These are phyloP conservation scores for Leuciscus waleckii DNA, from an alignment of 2,797 vertebrate species.

Conservation along the genomic window DNA sequence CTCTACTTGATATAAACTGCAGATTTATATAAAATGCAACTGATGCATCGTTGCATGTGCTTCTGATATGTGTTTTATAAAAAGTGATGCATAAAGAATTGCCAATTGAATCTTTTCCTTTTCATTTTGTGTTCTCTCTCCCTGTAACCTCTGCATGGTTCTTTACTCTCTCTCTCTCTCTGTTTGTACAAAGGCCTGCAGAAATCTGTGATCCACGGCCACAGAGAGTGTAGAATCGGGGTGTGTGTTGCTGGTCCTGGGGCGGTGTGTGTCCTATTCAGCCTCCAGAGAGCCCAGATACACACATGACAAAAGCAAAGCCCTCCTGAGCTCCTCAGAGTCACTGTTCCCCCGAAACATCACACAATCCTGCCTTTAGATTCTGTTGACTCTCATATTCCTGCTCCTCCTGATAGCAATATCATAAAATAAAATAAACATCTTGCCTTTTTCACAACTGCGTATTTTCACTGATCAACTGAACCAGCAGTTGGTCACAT, in stretches of 20 bases:
- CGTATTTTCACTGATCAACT: too few species aligned
- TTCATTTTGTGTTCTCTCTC: neutral
- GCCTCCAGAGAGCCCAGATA: slow-evolving; percentile 26
- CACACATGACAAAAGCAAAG: slow-evolving; percentile 29
- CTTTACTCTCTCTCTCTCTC: slow-evolving; percentile 17
- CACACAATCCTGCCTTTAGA: neutral
- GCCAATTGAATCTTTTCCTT: neutral
- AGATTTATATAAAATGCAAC: neutral
- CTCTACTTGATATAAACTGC: neutral
- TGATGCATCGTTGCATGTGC: neutral
- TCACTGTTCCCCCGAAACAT: neutral
- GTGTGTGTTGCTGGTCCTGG: slow-evolving; percentile 42
- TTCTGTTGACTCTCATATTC: neutral
- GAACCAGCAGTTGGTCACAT: too few species aligned
- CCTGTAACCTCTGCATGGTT: neutral
- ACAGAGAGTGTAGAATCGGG: slow-evolving; percentile 44
- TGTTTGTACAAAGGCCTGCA: slow-evolving; percentile 43
- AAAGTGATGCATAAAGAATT: neutral
- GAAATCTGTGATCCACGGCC: slow-evolving; percentile 44
- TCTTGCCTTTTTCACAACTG: too few species aligned
- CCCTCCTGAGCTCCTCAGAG: slow-evolving; percentile 10
- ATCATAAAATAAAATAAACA: too few species aligned
- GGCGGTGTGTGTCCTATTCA: slow-evolving; percentile 33
- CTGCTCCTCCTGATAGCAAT: neutral
- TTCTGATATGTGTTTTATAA: neutral